Base-by-base conservation (phyloP, 2,797 vertebrate species). In the Sphaeramia orbicularis region DNA sequence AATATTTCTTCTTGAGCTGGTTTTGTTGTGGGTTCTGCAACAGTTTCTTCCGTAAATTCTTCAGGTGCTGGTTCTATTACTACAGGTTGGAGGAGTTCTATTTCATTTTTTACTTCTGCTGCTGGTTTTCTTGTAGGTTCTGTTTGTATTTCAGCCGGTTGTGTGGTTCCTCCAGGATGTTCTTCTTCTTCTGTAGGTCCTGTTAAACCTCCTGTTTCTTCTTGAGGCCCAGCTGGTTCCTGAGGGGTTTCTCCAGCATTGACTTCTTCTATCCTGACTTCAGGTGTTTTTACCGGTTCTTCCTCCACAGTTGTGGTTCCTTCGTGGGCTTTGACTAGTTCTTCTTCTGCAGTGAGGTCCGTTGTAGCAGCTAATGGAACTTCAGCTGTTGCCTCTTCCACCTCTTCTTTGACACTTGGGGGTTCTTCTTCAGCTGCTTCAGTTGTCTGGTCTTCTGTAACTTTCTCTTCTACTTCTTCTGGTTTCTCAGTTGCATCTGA, bases 311-410 rank as follows among this genome's bases (percentile, higher is more conserved):
- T 27, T 15, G 18, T 5, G 57, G 15, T 40, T 59, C 61, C 60
- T 14, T 8, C 13, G n/a, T 2, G 6, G 36, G 37, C 14, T 15
- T 67, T 36, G 32, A n/a, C 16, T 14, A 12, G 37, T 55, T 61
- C 58, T 47, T 52, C 65, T 19, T 47, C 66, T 37, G 10, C 6
- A 38, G n/a, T 40, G 21, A 24, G 21, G 6, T 65, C 37, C 66
- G 18, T 19, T 62, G 44, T 21, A 1, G 47, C 36, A 13, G 38
- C 21, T 4, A 35, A 24, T 19, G 41, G 11, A 61, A 21, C 7
- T 44, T 63, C 55, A 44, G 16, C 30, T 7, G 21, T 40, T 27
- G 8, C 19, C 7, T 13, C 54, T 4, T 56, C 74, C 1, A 16
- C 9, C 38, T 36, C 10, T 2, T 16, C 40, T n/a, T n/a, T n/a